Evolutionary conservation across 2,113 vertebrate genomes (phyloP), one percentile per base, ranked within the genome.

Genomic region (Poecile atricapillus): DNA sequence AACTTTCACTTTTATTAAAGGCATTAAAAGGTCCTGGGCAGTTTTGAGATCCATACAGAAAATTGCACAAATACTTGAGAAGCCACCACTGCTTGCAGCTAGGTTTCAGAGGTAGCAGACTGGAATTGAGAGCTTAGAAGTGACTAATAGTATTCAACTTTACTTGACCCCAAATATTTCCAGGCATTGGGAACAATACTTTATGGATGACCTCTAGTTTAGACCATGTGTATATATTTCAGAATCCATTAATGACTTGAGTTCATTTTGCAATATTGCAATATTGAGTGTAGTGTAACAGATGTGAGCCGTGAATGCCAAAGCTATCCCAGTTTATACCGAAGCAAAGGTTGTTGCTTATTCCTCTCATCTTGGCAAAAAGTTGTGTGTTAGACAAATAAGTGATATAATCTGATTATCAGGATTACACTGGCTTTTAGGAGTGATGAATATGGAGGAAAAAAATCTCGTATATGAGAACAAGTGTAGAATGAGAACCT

Each of bases 141-240:
- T 84, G 77, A 81, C 53, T 71, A 60, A 93, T 18, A 83, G 75
- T 39, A 47, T 93, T 86, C 87, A 91, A 63, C 82, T 96, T 85
- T 80, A 14, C 43, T 62, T 76, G 71, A 86, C 47, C 39, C 44
- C 82, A 69, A 58, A 37, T 76, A 77, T 63, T 95, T 91, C 71
- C 78, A 85, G 50, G 35, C 52, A 37, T n/a, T 49, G 22, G 56
- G 56, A 90, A 21, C 46, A 81, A 77, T 90, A 44, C 55, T 43
- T 46, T 59, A 67, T 80, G 59, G 82, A 85, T 80, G 35, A 80
- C 47, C n/a, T 89, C 22, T 43, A 17, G 16, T 55, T 92, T 56
- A 81, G 69, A 47, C 28, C 14, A 11, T 8, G 12, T 21, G 19
- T 56, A 24, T 67, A 7, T 73, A 50, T 82, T 92, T 77, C 83